Percentiles rank a stretch among this genome's conserved stretches.
Evolutionary conservation across 2,888 invertebrate genomes (phyloP).

Genomic region (Clitarchus hookeri): DNA sequence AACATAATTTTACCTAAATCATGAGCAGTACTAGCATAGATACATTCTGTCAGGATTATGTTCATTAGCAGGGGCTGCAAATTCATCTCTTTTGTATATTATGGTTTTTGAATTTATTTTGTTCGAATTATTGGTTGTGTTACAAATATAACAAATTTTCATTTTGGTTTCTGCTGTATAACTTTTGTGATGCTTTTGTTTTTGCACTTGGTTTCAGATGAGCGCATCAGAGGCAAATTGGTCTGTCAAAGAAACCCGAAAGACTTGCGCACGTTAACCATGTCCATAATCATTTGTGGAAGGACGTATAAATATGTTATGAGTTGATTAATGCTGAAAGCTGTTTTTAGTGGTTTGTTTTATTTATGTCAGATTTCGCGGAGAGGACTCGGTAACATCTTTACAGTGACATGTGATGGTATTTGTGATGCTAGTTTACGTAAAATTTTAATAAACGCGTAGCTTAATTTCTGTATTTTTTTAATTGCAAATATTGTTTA

Average conservation of each 20-base stretch:
- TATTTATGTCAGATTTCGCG: neutral
- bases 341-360: neutral
- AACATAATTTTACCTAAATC: no score
- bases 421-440: neutral
- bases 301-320: slow-evolving; percentile 66
- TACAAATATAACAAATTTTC: no score
- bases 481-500: neutral
- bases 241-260: slow-evolving; percentile 72
- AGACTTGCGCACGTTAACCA: slow-evolving; percentile 74
- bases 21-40: no score
- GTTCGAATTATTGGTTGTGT: no score
- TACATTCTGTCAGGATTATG: no score
- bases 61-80: no score
- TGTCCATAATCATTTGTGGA: slow-evolving; percentile 65
- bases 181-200: slow-evolving; percentile 27
- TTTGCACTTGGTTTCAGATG: slow-evolving; percentile 57
- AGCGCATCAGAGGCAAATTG: slow-evolving; percentile 68
- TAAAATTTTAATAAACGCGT: neutral
- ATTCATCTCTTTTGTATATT: no score
- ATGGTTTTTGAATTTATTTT: no score
- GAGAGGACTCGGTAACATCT: neutral
- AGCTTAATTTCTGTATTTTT: neutral
- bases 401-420: neutral
- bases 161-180: neutral
- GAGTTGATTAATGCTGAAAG: slow-evolving; percentile 54